Conservation (phyloP, 1,140 invertebrate genomes). For the Orius insidiosus region DNA sequence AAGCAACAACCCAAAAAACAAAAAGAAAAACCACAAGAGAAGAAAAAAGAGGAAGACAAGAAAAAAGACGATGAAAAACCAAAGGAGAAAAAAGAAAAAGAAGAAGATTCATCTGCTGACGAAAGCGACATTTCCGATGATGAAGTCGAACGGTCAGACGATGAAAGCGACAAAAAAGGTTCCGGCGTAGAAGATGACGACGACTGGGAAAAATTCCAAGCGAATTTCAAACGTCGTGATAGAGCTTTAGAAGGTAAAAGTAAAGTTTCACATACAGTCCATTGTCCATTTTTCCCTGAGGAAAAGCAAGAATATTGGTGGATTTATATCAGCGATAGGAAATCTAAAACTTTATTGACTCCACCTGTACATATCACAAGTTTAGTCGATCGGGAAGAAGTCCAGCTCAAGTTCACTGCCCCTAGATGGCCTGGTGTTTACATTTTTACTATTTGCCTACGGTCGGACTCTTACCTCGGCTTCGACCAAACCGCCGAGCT, state of each 20-base stretch:
- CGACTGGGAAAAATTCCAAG: constrained; percentile 56
- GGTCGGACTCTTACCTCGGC: constrained; percentile 90
- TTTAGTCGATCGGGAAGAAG: constrained; percentile 59
- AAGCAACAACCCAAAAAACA: constrained; percentile 22
- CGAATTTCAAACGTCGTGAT: constrained; percentile 61
- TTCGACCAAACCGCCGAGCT: constrained; percentile 82
- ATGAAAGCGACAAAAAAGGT: constrained; percentile 26
- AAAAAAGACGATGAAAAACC: constrained; percentile 21
- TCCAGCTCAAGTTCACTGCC: constrained; percentile 90
- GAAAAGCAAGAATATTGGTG: constrained; percentile 99
- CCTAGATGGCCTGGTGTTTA: constrained; percentile 83
- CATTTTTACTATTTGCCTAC: constrained; percentile 81
- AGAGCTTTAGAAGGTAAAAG: constrained; percentile 80
- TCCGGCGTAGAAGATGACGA: constrained; percentile 48
- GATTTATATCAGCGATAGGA: constrained; percentile 92
- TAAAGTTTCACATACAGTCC: constrained; percentile 85
- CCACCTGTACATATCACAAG: constrained; percentile 81
- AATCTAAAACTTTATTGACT: constrained; percentile 74
- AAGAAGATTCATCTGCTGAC: constrained; percentile 5
- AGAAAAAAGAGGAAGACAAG: constrained; percentile 21
- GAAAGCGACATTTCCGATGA: constrained; percentile 25
- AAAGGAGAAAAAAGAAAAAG: constrained; percentile 11
- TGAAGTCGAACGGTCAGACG: constrained; percentile 30
- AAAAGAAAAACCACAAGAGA: constrained; percentile 25
- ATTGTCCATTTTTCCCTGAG: constrained; percentile 88